Percentiles rank a stretch among this genome's conserved stretches.
Evolutionary conservation across 2,888 invertebrate species (phyloP).

Genomic region (Ormyrus pomaceus): DNA sequence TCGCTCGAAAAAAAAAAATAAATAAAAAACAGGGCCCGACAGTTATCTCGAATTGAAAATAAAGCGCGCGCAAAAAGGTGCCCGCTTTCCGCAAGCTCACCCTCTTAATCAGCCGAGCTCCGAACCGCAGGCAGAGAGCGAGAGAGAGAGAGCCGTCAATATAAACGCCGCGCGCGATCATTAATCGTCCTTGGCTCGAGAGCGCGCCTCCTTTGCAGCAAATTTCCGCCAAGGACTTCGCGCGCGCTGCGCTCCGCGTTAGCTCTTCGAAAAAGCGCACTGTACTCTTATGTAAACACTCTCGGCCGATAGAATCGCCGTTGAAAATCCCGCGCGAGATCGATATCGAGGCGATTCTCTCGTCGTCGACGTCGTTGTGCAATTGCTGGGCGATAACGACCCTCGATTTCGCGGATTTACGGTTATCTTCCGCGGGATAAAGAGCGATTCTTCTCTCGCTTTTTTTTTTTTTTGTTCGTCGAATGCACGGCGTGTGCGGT

Average conservation of each 20-base stretch:
- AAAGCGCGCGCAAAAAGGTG: too few species aligned
- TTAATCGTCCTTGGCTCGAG: constrained; percentile 36
- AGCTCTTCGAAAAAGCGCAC: constrained; percentile 16
- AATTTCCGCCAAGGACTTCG: constrained; percentile 32
- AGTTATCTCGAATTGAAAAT: too few species aligned
- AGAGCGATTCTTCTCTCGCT: too few species aligned
- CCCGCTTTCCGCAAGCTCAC: too few species aligned
- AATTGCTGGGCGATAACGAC: too few species aligned
- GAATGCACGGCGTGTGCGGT: background rate
- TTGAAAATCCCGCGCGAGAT: constrained; percentile 13
- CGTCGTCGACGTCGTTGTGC: too few species aligned
- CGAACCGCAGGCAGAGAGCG: background rate
- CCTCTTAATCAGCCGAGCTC: background rate
- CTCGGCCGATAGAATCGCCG: constrained; percentile 10
- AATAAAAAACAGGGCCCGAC: too few species aligned
- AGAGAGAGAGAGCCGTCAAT: background rate
- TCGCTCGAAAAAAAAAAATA: too few species aligned
- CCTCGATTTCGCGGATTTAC: too few species aligned
- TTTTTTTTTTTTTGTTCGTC: too few species aligned
- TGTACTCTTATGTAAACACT: constrained; percentile 35
- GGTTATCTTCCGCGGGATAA: too few species aligned
- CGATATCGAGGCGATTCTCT: background rate
- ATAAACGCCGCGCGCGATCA: constrained; percentile 12
- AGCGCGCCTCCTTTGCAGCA: constrained; percentile 8
- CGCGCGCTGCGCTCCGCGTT: too few species aligned